Evolutionary conservation across 2,113 vertebrate species (phyloP).

Genomic region (Alethe diademata): DNA sequence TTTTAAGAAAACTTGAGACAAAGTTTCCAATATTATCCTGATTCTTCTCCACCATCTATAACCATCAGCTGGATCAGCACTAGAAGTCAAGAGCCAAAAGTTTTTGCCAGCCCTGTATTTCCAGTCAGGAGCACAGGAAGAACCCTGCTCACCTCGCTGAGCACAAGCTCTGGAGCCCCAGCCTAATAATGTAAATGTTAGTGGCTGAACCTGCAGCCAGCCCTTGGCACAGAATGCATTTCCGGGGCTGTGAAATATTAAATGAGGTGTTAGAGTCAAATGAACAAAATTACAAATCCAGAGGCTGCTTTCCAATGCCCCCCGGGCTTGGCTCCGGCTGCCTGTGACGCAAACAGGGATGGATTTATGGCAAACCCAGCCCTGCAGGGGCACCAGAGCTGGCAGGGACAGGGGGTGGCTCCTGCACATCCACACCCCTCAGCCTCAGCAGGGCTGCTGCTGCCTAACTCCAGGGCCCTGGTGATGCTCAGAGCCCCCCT

Average conservation of each 20-base stretch:
- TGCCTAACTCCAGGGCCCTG: fast-evolving
- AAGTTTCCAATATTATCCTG: fast-evolving
- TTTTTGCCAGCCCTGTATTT: not conserved
- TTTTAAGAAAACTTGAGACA: not conserved
- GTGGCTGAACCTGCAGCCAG: not conserved
- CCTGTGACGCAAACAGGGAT: not conserved
- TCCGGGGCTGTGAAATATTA: not conserved
- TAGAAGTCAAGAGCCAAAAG: not conserved
- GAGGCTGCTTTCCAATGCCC: not conserved
- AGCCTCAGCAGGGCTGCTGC: not conserved
- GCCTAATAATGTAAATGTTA: not conserved
- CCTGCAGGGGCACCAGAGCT: not conserved
- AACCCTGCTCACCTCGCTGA: not conserved
- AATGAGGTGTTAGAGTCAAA: not conserved
- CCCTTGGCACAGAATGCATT: not conserved
- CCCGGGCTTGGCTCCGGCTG: not conserved
- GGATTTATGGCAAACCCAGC: not conserved
- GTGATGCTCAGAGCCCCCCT: not conserved
- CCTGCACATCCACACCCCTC: not conserved
- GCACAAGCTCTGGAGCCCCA: not conserved
- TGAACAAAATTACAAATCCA: not conserved
- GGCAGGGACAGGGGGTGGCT: not conserved
- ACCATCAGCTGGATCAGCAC: not conserved
- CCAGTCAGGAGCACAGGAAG: not conserved
- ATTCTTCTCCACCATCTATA: not conserved